Percentiles rank a stretch among this genome's conserved stretches.
These are phyloP conservation scores for Rhinatrema bivittatum DNA, from an alignment of 2,797 vertebrate genomes.

Conservation along the genomic window DNA sequence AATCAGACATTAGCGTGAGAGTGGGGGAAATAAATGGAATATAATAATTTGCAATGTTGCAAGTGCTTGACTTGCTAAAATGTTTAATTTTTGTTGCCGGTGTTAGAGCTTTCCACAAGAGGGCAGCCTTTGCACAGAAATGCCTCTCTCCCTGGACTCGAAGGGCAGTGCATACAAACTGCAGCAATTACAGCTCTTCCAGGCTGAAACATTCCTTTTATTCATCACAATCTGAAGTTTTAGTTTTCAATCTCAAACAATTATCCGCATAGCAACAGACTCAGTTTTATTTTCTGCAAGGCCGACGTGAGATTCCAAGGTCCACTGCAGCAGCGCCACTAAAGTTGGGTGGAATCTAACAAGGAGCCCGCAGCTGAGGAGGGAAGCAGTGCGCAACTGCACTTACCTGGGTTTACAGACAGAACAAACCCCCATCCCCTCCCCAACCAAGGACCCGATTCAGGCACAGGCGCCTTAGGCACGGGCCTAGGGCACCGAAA, in stretches of 20 bases:
- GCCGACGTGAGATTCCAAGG: neutral
- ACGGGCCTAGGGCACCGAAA: too few species aligned
- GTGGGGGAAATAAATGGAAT: too few species aligned
- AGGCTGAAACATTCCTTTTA: slow-evolving; percentile 10
- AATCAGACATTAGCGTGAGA: too few species aligned
- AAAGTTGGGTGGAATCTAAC: neutral
- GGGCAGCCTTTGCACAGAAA: slow-evolving; percentile 44
- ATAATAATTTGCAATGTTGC: too few species aligned
- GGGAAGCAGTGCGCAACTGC: too few species aligned
- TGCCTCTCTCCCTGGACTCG: accelerated
- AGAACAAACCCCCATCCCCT: too few species aligned
- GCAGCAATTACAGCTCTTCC: slow-evolving; percentile 10
- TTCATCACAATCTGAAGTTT: slow-evolving; percentile 10
- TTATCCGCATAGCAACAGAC: slow-evolving; percentile 13
- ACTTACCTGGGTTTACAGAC: too few species aligned
- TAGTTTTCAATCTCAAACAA: slow-evolving; percentile 24
- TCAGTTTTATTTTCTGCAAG: neutral
- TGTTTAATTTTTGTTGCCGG: too few species aligned
- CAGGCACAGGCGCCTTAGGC: too few species aligned
- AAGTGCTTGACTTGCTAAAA: too few species aligned
- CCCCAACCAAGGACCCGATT: too few species aligned
- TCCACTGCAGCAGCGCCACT: slow-evolving; percentile 1
- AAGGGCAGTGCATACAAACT: neutral
- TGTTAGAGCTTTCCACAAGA: slow-evolving; percentile 40
- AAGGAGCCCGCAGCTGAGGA: too few species aligned